Conservation (phyloP, 92 coral and sea anemone genomes). For the Galaxea fascicularis region DNA sequence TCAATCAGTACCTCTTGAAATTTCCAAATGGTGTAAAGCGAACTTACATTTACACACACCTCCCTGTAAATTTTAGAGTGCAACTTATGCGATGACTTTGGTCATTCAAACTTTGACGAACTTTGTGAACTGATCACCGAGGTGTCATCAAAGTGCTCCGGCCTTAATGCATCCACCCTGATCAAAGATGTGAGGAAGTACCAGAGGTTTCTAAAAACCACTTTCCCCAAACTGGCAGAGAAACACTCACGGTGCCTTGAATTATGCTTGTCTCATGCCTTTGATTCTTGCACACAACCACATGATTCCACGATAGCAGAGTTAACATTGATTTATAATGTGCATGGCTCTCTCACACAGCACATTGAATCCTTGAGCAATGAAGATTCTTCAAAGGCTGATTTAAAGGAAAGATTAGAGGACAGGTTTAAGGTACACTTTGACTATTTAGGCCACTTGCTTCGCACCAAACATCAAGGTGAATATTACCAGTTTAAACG, state of each 20-base stretch:
- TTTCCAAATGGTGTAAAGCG: slow-evolving; percentile 61
- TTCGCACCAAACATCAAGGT: too few relatives aligned
- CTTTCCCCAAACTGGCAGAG: slow-evolving; percentile 22
- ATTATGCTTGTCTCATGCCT: slow-evolving; percentile 40
- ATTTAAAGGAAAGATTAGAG: not conserved
- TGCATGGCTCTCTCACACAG: not conserved
- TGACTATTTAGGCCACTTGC: slow-evolving; percentile 14
- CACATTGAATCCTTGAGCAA: too few relatives aligned
- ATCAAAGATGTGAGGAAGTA: not conserved
- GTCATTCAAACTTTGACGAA: slow-evolving; percentile 50
- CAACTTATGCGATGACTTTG: slow-evolving; percentile 53
- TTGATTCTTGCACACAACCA: slow-evolving; percentile 45
- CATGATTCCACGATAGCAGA: not conserved
- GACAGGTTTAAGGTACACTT: not conserved
- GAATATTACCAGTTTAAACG: slow-evolving; percentile 25
- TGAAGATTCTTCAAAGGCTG: too few relatives aligned
- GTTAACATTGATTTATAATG: not conserved
- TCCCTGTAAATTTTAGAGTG: slow-evolving; percentile 48
- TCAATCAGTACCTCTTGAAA: slow-evolving; percentile 50
- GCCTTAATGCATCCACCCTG: too few relatives aligned
- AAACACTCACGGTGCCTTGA: slow-evolving; percentile 47
- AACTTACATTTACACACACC: slow-evolving; percentile 48
- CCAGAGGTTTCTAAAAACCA: slow-evolving; percentile 42
- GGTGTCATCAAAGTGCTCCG: too few relatives aligned
- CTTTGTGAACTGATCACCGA: slow-evolving; percentile 15